Evolutionary conservation across 2,797 vertebrate species (phyloP), one percentile per base, ranked within the genome.

Genomic region (Sebastes oblongus): DNA sequence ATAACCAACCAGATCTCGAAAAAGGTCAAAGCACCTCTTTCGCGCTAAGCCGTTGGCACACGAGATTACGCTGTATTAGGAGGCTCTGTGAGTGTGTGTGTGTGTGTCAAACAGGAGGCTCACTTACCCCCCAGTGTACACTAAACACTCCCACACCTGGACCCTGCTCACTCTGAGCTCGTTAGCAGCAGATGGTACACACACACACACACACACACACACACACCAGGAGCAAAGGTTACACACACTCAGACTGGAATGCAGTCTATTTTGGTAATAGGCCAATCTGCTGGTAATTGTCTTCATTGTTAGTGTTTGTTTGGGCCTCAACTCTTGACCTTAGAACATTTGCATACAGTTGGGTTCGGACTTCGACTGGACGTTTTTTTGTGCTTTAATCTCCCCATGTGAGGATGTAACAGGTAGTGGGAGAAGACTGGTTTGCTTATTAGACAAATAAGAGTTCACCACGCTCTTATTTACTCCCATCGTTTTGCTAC

Each of bases 131-230:
- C 89, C 80, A 65, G 89, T 77, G 90, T 87, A 87, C 92, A 90
- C 87, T 93, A 92, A 94, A 94, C 91, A 93, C 91, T 87, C 91
- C 83, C 90, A 90, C 92, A 91, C 89, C 90, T 93, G 91, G 85
- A 89, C 85, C 85, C 81, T 3, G 83, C 83, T 83, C 85, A 82
- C 90, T 90, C 82, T 11, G 72, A 90, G 90, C 94, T 94, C 90
- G 91, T 95, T 94, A 95, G 91, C 83, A 89, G 90, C 93, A 93
- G 94, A 94, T 93, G 94, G 86, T 39, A 78, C 81, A 50, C 55
- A 71, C 54, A 46, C 70, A 64, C 72, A 42, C 77, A 50, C 55
- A 42, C 59, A 72, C 66, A 34, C n/a, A 36, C 72, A 71, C 60
- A 16, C 60, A 24, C 54, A 60, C 72, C 0, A 27, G 29, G 86